Conservation (phyloP, 2,113 vertebrate species). For the Coreoperca whiteheadi region DNA sequence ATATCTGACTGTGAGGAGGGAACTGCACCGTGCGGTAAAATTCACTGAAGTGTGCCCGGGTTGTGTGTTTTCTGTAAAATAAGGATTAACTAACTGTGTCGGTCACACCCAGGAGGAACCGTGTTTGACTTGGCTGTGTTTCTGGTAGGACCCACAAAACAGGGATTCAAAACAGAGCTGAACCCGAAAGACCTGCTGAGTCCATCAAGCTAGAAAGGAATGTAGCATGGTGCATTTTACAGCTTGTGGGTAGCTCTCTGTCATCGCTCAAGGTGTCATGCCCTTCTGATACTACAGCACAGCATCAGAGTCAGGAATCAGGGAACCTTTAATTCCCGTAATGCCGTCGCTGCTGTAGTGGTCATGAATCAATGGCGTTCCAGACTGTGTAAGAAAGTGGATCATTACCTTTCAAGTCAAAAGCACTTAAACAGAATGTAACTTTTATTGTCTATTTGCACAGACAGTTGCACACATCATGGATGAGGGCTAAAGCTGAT, state of each 20-base stretch:
- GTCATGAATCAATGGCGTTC: not conserved
- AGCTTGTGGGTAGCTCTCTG: conserved; percentile 22
- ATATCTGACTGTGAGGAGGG: conserved; percentile 34
- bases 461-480: not conserved
- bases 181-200: conserved; percentile 29
- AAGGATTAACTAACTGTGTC: conserved; percentile 53
- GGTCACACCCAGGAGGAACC: conserved; percentile 37
- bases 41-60: conserved; percentile 17
- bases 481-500: not conserved
- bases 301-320: not conserved
- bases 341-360: not conserved
- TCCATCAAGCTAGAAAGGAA: conserved; percentile 28
- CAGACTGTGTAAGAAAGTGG: conserved; percentile 4
- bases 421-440: conserved; percentile 36
- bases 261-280: conserved; percentile 25
- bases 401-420: conserved; percentile 28
- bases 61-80: conserved; percentile 49
- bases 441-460: conserved; percentile 35
- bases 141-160: conserved; percentile 15
- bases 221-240: conserved; percentile 43
- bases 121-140: conserved; percentile 59
- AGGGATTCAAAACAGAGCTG: conserved; percentile 13
- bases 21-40: conserved; percentile 32
- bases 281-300: not conserved
- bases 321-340: conserved; percentile 2